Evolutionary conservation across 1,140 invertebrate species (phyloP), one percentile per base, ranked within the genome.

Genomic region (Eulimnadia texana): DNA sequence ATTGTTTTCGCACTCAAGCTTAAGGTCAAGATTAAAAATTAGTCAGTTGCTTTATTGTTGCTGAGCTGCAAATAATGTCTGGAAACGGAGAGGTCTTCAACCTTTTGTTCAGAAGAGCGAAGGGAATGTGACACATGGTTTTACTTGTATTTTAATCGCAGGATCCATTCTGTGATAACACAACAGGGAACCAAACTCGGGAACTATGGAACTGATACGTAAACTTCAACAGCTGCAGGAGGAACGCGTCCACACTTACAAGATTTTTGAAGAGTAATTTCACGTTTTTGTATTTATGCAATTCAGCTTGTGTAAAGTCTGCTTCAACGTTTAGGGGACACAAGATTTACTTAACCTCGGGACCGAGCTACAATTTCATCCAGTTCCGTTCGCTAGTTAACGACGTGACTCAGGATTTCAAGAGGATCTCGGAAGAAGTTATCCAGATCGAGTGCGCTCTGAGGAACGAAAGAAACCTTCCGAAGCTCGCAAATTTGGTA

Each of bases 381-480:
- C 47, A 42, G 49, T 63, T 63, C 29, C 62, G 62, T 53, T n/a
- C 33, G 10, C 50, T 63, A 2, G 62, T 63, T 33, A 27, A 51
- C 19, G 62, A 60, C 20, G 52, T 63, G 16, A 63, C 62, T 16
- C 42, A 60, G 23, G 62, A 63, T 42, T 63, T 63, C 57, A 63
- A 63, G 24, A 27, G 58, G 24, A 60, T 63, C 58, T 63, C 62
- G 13, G 58, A 63, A 60, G 62, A 60, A 27, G 53, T 63, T 3
- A 63, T 63, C 19, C 23, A 49, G 23, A 63, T 63, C 52, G 62
- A 63, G 22, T 54, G 50, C 25, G 23, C 60, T 10, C 52, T 63
- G 24, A 33, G 62, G 22, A 53, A 33, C 11, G 57, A 63, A 19
- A 33, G 47, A n/a, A 58, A 58, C 16, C 19, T 20, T 57, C 56